These are phyloP conservation scores for Diorhabda carinulata DNA, from an alignment of 1,140 invertebrate species.

Conservation along the genomic window DNA sequence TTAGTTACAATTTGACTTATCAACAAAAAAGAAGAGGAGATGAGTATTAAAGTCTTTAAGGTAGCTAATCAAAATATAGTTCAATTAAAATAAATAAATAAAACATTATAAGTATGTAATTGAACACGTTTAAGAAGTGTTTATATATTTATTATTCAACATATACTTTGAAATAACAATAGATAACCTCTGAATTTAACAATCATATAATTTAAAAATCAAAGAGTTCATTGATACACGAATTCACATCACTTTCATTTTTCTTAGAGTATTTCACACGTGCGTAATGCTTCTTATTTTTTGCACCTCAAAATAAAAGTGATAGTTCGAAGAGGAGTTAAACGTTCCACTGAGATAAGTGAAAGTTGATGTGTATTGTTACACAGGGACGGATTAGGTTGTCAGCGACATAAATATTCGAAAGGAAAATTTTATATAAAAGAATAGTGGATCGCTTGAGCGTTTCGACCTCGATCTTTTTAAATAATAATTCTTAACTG, in stretches of 20 bases:
- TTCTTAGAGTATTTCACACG: constrained; percentile 8
- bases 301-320: constrained; percentile 4
- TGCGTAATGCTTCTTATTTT: constrained; percentile 7
- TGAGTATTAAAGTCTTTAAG: no score
- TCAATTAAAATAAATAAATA: neutral
- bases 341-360: constrained; percentile 4
- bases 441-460: no score
- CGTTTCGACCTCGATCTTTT: no score
- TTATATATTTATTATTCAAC: neutral
- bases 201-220: neutral
- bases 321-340: constrained; percentile 2
- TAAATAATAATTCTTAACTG: no score
- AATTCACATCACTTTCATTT: constrained; percentile 7
- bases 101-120: neutral
- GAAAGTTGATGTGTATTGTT: neutral
- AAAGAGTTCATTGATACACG: neutral
- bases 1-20: no score
- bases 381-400: neutral
- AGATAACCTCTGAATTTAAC: neutral
- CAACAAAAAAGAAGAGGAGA: no score
- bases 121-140: neutral
- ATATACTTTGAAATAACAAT: neutral
- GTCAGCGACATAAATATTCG: no score
- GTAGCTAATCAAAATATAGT: neutral
- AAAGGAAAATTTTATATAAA: no score